Evolutionary conservation across 2,797 vertebrate species (phyloP), one percentile per base, ranked within the genome.

Genomic region (Nyctibius grandis): DNA sequence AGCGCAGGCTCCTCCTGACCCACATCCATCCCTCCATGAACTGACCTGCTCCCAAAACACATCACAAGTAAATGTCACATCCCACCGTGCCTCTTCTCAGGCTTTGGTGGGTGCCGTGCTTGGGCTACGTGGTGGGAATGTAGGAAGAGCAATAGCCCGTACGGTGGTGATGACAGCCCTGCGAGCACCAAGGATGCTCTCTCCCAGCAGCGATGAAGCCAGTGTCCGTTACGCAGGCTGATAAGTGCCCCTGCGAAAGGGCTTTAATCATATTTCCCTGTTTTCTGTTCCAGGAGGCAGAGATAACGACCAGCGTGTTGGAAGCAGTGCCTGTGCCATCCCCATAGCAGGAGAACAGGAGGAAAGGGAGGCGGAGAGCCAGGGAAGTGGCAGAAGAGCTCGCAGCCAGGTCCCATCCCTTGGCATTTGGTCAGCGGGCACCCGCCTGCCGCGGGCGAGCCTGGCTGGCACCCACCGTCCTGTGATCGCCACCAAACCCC

Each of bases 361-460:
- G 36, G 22, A 63, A 50, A 50, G 44, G 68, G 53, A 74, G 68
- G 21, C 0, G 5, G 34, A 67, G 31, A 51, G 67, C 15, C 4
- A 20, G 18, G 44, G 31, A 69, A 11, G 20, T 2, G 10, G 22
- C 34, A 0, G 0, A 21, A 50, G 48, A 84, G 48, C 48, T 72
- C 4, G 0, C 64, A 31, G 44, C 5, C 10, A 45, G 70, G 19
- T 80, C 48, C 53, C 38, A 33, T 5, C 51, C 38, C 33, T 33
- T 10, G 15, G 28, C 47, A 7, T 26, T 36, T 22, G 26, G 21
- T 15, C 21, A 38, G 6, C 1, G 4, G 70, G 57, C 34, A 60
- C 15, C 63, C 0, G 15, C 23, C 31, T 75, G 68, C n/a, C 6
- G 2, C 0, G 0, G 31, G 17, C 0, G 3, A 73, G 22, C 9